Percentiles rank a stretch among this genome's conserved stretches.
Evolutionary conservation across 30 jellyfish, hydroid and myxozoan species (phyloP).

Genomic region (Nemopilema nomurai): DNA sequence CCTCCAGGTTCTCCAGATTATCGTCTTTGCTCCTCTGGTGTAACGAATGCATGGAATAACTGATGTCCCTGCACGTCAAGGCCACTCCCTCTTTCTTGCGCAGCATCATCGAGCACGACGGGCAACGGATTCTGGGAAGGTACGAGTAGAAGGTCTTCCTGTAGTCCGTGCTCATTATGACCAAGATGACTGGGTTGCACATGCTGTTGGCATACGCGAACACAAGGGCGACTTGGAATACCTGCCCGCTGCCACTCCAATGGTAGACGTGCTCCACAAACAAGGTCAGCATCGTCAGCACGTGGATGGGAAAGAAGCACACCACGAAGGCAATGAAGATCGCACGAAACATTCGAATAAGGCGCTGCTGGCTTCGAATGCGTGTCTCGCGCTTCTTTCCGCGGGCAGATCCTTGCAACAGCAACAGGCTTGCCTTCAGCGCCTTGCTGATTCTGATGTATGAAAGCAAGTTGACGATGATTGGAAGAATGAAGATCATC

Average conservation of each 20-base stretch:
- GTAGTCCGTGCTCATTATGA: slow-evolving; percentile 70
- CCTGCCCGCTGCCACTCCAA: slow-evolving; percentile 61
- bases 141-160: slow-evolving; percentile 63
- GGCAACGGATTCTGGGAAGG: slow-evolving; percentile 52
- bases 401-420: slow-evolving; percentile 80
- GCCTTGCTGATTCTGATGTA: slow-evolving; percentile 69
- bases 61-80: slow-evolving; percentile 29
- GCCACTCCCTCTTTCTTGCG: slow-evolving; percentile 6
- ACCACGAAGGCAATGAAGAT: slow-evolving; percentile 74
- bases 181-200: slow-evolving; percentile 79
- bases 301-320: slow-evolving; percentile 72
- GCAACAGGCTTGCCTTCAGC: slow-evolving; percentile 45
- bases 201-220: slow-evolving; percentile 70
- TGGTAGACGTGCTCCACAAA: slow-evolving; percentile 14
- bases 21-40: slow-evolving; percentile 21
- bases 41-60: slow-evolving; percentile 34
- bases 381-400: slow-evolving; percentile 77
- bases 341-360: slow-evolving; percentile 73
- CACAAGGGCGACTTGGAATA: slow-evolving; percentile 56
- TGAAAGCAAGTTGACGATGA: slow-evolving; percentile 72
- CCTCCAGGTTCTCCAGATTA: slow-evolving; percentile 8
- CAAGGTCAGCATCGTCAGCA: slow-evolving; percentile 50
- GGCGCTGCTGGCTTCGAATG: slow-evolving; percentile 69
- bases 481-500: slow-evolving; percentile 67
- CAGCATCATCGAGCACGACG: not conserved